Evolutionary conservation across 2,113 vertebrate species (phyloP).

Genomic region (Hirundichthys speculiger): DNA sequence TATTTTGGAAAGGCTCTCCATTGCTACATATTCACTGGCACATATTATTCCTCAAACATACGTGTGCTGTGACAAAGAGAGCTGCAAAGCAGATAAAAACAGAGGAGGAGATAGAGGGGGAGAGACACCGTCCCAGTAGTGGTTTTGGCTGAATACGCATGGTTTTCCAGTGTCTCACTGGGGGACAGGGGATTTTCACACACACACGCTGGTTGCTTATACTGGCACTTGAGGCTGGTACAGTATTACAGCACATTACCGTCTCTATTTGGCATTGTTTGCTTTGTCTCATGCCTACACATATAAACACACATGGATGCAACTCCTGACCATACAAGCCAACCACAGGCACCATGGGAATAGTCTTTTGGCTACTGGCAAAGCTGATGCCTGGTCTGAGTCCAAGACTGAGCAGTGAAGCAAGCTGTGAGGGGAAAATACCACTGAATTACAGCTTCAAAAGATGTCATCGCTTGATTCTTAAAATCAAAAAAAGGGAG

Average conservation of each 20-base stretch:
- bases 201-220: slow-evolving; percentile 62
- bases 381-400: slow-evolving; percentile 64
- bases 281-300: slow-evolving; percentile 68
- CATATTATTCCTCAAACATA: background rate
- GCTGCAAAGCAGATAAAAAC: slow-evolving; percentile 6
- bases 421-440: slow-evolving; percentile 36
- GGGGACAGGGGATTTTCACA: slow-evolving; percentile 68
- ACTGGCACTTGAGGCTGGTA: slow-evolving; percentile 71
- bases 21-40: too few species aligned
- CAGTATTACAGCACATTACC: slow-evolving; percentile 74
- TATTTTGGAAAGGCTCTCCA: too few species aligned
- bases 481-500: background rate
- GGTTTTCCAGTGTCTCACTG: slow-evolving; percentile 63
- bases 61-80: slow-evolving; percentile 26
- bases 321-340: slow-evolving; percentile 71
- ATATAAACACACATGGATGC: slow-evolving; percentile 67
- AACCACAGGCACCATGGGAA: slow-evolving; percentile 73
- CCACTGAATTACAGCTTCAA: slow-evolving; percentile 33
- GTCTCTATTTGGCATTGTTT: slow-evolving; percentile 74
- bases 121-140: slow-evolving; percentile 36
- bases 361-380: slow-evolving; percentile 70
- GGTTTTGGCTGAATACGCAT: slow-evolving; percentile 61
- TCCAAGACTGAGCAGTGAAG: slow-evolving; percentile 62
- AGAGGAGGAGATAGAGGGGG: slow-evolving; percentile 11
- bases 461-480: slow-evolving; percentile 22